Base-by-base conservation (phyloP, 2,888 invertebrate species). In the Plusia festucae region DNA sequence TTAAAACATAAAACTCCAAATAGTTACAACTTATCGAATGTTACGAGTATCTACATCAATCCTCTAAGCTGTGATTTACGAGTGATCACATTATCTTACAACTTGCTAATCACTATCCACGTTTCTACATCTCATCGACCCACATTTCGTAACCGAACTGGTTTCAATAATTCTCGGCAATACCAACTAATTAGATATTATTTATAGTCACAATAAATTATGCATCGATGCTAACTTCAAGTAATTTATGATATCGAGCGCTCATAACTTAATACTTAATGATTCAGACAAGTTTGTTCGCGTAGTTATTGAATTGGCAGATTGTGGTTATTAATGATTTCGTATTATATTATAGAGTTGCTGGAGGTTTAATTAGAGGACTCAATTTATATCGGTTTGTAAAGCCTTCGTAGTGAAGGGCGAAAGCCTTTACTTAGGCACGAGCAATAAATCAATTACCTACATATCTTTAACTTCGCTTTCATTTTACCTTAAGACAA, bases 171-270 rank as follows among this genome's bases (percentile, higher is more conserved):
- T 59, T 69, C 57, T 68, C 66, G 53, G 65, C 53, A 68, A 52
- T 65, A 64, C 54, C 58, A 34, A 53, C 68, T 76, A 79, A 81
- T 81, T 81, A 65, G 51, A 67, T 63, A 72, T 70, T 66, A 81
- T 82, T 79, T 73, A 82, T 73, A 44, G 52, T 58, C 24, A 60
- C 46, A 56, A 68, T 81, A 82, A 81, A 71, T 77, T 68, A 75
- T 61, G 57, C 22, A 62, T 76, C 56, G 71, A 71, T 67, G 65
- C 52, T 60, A 73, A 64, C 53, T 60, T 53, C 51, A 40, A 34
- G 53, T 70, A 68, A 70, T 79, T 79, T 76, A 79, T 58, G 68
- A 68, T 56, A 57, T 68, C 60, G 54, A 44, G 58, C 40, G 40
- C 22, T 62, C 60, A 22, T 77, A 69, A 77, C 54, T 78, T 52